A percentile compares a stretch with the other conserved stretches of the same genome.
Evolutionary conservation across 2,888 invertebrate genomes (phyloP).

Genomic region (Ochropacha duplaris): DNA sequence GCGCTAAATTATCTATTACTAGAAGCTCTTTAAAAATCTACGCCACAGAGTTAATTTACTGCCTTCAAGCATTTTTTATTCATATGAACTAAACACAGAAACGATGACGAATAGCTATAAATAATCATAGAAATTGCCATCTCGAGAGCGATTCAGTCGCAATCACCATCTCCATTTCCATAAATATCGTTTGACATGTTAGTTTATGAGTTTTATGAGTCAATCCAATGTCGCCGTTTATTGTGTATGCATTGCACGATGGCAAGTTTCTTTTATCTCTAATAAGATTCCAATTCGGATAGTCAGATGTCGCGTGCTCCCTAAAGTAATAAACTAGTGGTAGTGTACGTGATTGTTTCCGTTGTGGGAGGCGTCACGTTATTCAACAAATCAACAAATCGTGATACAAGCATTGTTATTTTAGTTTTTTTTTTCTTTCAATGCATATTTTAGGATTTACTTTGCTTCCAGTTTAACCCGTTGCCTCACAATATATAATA

Average conservation of each 20-base stretch:
- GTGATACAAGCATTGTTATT: too few species aligned
- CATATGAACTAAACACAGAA: conserved; percentile 5
- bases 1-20: too few species aligned
- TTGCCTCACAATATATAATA: too few species aligned
- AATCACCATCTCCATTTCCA: conserved; percentile 41
- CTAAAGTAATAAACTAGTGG: conserved; percentile 77
- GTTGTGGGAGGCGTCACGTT: conserved; percentile 33
- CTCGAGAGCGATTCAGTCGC: conserved; percentile 17
- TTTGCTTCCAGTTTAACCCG: too few species aligned
- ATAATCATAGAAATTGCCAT: conserved; percentile 23
- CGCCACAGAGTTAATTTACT: not conserved
- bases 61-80: not conserved
- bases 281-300: conserved; percentile 77
- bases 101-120: conserved; percentile 17
- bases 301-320: conserved; percentile 64
- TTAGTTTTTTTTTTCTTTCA: too few species aligned
- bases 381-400: too few species aligned
- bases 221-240: conserved; percentile 41
- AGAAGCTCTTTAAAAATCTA: too few species aligned
- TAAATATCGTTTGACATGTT: conserved; percentile 48
- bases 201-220: conserved; percentile 41
- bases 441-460: too few species aligned
- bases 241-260: conserved; percentile 70
- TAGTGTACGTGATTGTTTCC: conserved; percentile 45
- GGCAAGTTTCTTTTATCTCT: conserved; percentile 77